Evolutionary conservation across 2,797 vertebrate species (phyloP), one percentile per base, ranked within the genome.

Genomic region (Gambelia wislizenii): DNA sequence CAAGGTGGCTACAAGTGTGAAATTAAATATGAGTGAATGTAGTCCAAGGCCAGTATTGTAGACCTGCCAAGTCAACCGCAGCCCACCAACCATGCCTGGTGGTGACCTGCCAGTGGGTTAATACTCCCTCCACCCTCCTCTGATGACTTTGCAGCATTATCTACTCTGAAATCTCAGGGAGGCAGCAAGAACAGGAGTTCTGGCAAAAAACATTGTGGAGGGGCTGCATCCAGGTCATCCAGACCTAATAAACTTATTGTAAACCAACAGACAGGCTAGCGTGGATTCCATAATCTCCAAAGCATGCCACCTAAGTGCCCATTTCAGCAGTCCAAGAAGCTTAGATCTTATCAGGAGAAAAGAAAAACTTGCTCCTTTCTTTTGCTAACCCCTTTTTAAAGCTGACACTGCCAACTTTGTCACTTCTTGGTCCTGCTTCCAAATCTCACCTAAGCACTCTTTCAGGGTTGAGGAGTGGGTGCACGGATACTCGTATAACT

Each of bases 311-410:
- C 9, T 14, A 86, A 67, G 33, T 10, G 47, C n/a, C 12, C 14
- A 20, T 12, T 49, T 79, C 7, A 36, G 25, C 12, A 49, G 13
- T 13, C 47, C 20, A 18, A 25, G 22, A 52, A 25, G 44, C 27
- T 20, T 0, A 27, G 22, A 18, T 27, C 20, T 25, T 14, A 8
- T n/a, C 13, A 1, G 1, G 1, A 12, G 56, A 8, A 27, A 20
- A 44, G 39, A 44, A 75, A 74, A 12, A 7, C 8, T 30, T 16
- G 16, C 8, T 33, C 22, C 25, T 49, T 77, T 86, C 18, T 78
- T 20, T 14, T 13, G 39, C 30, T 61, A 3, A 42, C n/a, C 12
- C 18, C 9, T 85, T 67, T 76, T 44, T 25, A 54, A 39, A 74
- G 27, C 10, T 2, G 47, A 54, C 27, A 1, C 25, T 27, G 42